Evolutionary conservation across 2,797 vertebrate genomes (phyloP).

Genomic region (Platyrinchus mystaceus): DNA sequence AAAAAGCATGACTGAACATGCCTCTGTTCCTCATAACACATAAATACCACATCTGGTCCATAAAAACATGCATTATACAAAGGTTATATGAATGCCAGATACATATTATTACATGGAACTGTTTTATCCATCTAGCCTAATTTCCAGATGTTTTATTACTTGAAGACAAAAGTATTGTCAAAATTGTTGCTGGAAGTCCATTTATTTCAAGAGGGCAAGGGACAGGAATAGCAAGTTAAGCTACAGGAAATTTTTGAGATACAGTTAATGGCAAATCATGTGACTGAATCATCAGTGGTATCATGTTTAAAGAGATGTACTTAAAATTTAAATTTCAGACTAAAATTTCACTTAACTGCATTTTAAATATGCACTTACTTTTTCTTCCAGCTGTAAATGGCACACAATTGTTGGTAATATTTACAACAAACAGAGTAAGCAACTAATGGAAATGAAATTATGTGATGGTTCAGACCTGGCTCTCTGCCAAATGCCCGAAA

Average conservation of each 20-base stretch:
- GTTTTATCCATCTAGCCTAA: slow-evolving; percentile 79
- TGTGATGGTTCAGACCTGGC: too few species aligned
- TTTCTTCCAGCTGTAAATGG: slow-evolving; percentile 54
- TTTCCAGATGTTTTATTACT: slow-evolving; percentile 80
- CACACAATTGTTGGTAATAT: slow-evolving; percentile 49
- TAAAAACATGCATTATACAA: slow-evolving; percentile 70
- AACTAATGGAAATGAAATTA: slow-evolving; percentile 41
- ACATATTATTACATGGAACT: slow-evolving; percentile 73
- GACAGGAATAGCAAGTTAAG: slow-evolving; percentile 27
- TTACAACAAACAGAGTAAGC: slow-evolving; percentile 54
- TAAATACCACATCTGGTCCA: slow-evolving; percentile 79
- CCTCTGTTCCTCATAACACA: slow-evolving; percentile 76
- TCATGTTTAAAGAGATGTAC: slow-evolving; percentile 43
- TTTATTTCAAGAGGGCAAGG: slow-evolving; percentile 67
- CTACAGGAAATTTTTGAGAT: slow-evolving; percentile 55
- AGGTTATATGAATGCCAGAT: slow-evolving; percentile 73
- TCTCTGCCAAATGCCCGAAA: too few species aligned
- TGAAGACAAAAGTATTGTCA: slow-evolving; percentile 74
- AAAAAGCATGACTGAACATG: slow-evolving; percentile 76
- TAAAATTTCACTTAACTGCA: slow-evolving; percentile 57
- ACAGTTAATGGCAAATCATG: slow-evolving; percentile 48
- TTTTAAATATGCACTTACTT: slow-evolving; percentile 42
- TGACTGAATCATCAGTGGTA: slow-evolving; percentile 47
- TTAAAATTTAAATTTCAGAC: slow-evolving; percentile 46
- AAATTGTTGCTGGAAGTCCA: slow-evolving; percentile 68